Base-by-base conservation (phyloP, 2,113 vertebrate genomes). In the Atrichornis clamosus region DNA sequence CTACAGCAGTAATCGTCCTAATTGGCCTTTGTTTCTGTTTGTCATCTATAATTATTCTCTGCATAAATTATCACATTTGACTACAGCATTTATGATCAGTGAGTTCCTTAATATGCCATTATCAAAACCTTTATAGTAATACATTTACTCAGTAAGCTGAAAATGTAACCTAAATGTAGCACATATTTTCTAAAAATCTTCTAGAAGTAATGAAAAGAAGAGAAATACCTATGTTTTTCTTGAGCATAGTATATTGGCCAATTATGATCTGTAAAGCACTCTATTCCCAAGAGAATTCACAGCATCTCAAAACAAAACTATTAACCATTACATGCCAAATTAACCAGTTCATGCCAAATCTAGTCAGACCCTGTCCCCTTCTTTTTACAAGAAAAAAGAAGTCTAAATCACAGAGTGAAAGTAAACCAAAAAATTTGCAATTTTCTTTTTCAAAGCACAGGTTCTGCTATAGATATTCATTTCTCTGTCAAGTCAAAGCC, bases 11-110 rank as follows among this genome's bases (percentile, higher is more conserved):
- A 95, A 95, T 87, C 2, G 0, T 77, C 86, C 89, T 95, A 94
- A 95, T 69, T 92, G 67, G 89, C 23, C 72, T 91, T 95, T 96
- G 92, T 96, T 95, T 96, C 86, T 94, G 13, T 95, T 95, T 96
- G 91, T 87, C 88, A 85, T 89, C 58, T 80, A 39, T 64, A 93
- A 95, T 95, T 93, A 95, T 67, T 83, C 81, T 83, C 82, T 94
- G 88, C 77, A 89, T 94, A 95, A 94, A 95, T 85, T 93, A 95
- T 65, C 77, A 70, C 2, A 0, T 94, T 94, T 95, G 80, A 93
- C 90, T 90, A 64, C 37, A 87, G 58, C 72, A 84, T 91, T 97
- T 92, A 95, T 74, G 55, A 89, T 65, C 84, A 85, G 28, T 32
- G 49, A 84, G 35, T 89, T 95, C 42, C 64, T 91, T 95, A 93